Conservation (phyloP, 2,888 invertebrate species). For the Oscheius onirici region DNA sequence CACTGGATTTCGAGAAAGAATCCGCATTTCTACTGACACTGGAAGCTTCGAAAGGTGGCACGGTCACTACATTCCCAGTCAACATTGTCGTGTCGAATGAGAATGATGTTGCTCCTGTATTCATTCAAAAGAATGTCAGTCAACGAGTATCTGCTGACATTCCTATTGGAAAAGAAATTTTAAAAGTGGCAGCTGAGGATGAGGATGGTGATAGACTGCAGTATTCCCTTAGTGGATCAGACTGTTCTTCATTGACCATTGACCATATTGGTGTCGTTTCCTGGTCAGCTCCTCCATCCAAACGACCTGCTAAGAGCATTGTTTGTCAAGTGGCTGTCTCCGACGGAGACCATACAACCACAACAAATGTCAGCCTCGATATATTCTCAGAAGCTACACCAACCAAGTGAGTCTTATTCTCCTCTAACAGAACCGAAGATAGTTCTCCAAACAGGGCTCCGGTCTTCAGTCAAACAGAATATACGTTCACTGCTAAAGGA, state of each 20-base stretch:
- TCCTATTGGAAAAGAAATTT: conserved; percentile 39
- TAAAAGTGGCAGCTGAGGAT: conserved; percentile 45
- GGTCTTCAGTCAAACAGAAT: conserved; percentile 15
- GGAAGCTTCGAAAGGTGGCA: conserved; percentile 41
- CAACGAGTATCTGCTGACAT: conserved; percentile 36
- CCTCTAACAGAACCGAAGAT: neutral
- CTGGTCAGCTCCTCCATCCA: conserved; percentile 12
- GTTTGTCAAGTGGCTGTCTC: conserved; percentile 39
- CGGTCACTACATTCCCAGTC: conserved; percentile 30
- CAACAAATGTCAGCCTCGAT: conserved; percentile 29
- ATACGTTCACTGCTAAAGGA: conserved; percentile 33
- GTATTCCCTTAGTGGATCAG: conserved; percentile 35
- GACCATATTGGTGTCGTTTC: conserved; percentile 39
- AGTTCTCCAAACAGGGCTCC: conserved; percentile 18
- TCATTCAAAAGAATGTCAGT: conserved; percentile 2
- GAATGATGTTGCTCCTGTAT: conserved; percentile 29
- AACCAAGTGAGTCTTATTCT: conserved; percentile 31
- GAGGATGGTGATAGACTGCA: conserved; percentile 33
- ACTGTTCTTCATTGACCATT: conserved; percentile 38
- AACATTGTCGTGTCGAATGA: conserved; percentile 32
- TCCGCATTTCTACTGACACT: conserved; percentile 6
- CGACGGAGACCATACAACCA: conserved; percentile 36
- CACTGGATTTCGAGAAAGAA: conserved; percentile 28
- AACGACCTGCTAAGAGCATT: conserved; percentile 30
- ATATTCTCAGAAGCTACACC: conserved; percentile 15